Evolutionary conservation across 2,888 invertebrate genomes (phyloP), one percentile per base, ranked within the genome.

Genomic region (Cosmia trapezina): DNA sequence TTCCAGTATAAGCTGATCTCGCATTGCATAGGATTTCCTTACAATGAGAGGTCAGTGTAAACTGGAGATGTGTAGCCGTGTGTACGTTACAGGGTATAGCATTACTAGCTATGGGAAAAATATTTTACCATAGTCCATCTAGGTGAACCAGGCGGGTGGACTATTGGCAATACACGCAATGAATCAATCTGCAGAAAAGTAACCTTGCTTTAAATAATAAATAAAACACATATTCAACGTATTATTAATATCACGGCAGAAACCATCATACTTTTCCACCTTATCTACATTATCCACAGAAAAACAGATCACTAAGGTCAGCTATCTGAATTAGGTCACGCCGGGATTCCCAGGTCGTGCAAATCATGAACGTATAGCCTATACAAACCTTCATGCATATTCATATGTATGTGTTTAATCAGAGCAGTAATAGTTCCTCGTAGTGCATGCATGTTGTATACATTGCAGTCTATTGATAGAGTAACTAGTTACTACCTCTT

Each of bases 331-430:
- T 17, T 75, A 83, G 83, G 83, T 83, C 80, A 78, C 57, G 37
- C 80, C 56, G 73, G 76, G 72, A 83, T 78, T 69, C 80, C 78
- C 75, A 78, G 80, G 78, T 77, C 54, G 53, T 67, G 41, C 63
- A 57, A 80, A 80, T 76, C 80, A 73, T 61, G 67, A 45, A 33
- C 43, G 51, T 41, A 57, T 54, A 57, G 57, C 45, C 67, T 70
- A 57, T 47, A 73, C 28, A 45, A 41, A 68, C 54, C 68, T 57
- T 56, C 49, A 59, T 66, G 33, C 45, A 71, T 75, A 74, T 69
- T 54, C 73, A 70, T 67, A 60, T 45, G 56, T 64, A 64, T 28
- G 67, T 54, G 71, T 68, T 68, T 80, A 80, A 80, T 80, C 76
- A 80, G 59, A 63, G 47, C 56, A 56, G 61, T 63, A 63, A 65